phyloP scores from a whole-genome alignment of 2,888 invertebrate species.

The Protodeltote pygarga region DNA sequence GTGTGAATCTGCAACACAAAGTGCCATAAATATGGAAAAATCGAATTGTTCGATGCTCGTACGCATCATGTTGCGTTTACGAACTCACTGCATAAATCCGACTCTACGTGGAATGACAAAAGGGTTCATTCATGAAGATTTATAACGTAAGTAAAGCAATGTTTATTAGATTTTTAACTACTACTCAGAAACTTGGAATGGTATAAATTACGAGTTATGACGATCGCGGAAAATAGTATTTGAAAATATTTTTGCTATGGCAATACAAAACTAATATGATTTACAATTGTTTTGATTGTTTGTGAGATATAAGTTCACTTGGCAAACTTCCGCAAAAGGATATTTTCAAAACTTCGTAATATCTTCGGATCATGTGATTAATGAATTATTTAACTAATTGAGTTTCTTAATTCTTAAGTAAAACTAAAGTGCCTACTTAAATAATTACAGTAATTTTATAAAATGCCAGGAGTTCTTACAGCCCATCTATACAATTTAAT shows the following conservation, averaged over 20 bases:
- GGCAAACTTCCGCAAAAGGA: no score
- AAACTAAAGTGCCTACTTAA: no score
- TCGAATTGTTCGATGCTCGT: conserved; percentile 39
- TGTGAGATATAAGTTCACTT: no score
- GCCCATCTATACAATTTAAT: no score
- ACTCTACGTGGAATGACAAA: conserved; percentile 67
- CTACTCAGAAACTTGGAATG: conserved; percentile 58
- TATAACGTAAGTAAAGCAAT: conserved; percentile 60
- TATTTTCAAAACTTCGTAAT: no score
- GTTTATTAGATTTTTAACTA: conserved; percentile 57
- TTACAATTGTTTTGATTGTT: no score
- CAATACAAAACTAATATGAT: not conserved
- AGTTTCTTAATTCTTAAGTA: no score
- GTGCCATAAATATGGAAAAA: conserved; percentile 63
- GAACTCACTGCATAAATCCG: conserved; percentile 51
- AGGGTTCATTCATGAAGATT: conserved; percentile 76
- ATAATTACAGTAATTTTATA: no score
- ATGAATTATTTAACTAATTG: no score
- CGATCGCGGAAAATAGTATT: conserved; percentile 20
- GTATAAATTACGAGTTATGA: conserved; percentile 17
- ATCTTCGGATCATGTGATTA: no score
- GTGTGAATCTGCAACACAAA: conserved; percentile 58
- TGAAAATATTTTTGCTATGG: not conserved
- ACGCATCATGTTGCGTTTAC: conserved; percentile 55
- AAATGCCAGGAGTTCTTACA: no score